Evolutionary conservation across 2,888 invertebrate species (phyloP), one percentile per base, ranked within the genome.

Genomic region (Nysson spinosus): DNA sequence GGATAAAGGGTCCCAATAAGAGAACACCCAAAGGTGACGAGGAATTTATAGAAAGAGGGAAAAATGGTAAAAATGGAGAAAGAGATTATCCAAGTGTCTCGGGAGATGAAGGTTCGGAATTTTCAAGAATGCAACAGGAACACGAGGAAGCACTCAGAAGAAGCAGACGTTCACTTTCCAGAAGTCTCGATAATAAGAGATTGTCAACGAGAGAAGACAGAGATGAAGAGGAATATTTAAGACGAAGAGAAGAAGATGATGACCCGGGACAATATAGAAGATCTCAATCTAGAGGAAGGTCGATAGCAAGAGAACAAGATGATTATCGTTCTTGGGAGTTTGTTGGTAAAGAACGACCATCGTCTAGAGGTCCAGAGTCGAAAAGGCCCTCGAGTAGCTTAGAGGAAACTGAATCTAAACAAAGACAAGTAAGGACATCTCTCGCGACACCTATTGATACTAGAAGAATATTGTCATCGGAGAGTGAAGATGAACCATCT

Each of bases 401-500:
- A 30, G 77, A 75, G 9, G 79, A 82, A 14, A 69, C 75, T 12
- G 77, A 75, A 4, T 55, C 56, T 47, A 11, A 62, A 35, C 66
- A 56, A 16, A 76, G 55, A 39, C 72, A 72, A 22, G 52, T 67
- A 9, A 76, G 79, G 49, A 47, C 75, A 1, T 68, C 73, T 3
- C 44, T 78, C 47, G 54, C 75, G 3, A 70, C 62, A 49, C 65
- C 75, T 14, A 43, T 54, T n/a, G 82, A 81, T 6, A 69, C 71
- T 4, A 74, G 75, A 5, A 69, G 71, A 5, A 55, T 57, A 0
- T 46, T 75, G 4, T 85, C 86, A 2, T 83, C 84, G 1, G 86
- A 80, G 28, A 84, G 81, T 54, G 85, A 86, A 19, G 83, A 82
- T 4, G 82, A 83, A 7, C 26, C 32, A 19, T 12, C 11, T n/a